Evolutionary conservation across 2,113 vertebrate species (phyloP), one percentile per base, ranked within the genome.

Genomic region (Hydrolagus affinis): DNA sequence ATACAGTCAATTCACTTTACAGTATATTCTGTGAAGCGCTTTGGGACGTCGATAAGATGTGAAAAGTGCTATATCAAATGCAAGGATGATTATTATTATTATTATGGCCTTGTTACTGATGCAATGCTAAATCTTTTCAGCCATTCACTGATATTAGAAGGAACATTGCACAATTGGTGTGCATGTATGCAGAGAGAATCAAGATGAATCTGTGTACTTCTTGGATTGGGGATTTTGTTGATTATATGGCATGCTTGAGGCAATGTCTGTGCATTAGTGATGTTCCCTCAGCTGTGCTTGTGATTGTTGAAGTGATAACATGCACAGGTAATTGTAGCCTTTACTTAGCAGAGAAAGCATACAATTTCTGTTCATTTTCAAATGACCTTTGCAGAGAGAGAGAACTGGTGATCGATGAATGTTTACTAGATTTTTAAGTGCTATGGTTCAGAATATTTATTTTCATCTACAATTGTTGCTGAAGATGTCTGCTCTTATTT

Each of bases 191-290:
- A 87, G n/a, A 86, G 88, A 90, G 25, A 87, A 86, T 64, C 86
- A 91, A 90, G 86, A 86, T 19, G 85, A 30, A 86, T 87, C 87
- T 17, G 32, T 85, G 0, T 70, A 87, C 85, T 56, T 44, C 59
- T 30, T 89, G 32, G 23, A 85, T 88, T 86, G 89, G 86, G 62
- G 14, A 85, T 88, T 87, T 89, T 85, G 60, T 86, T 86, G 25
- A 0, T 85, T 89, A n/a, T 64, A 66, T 76, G 9, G 4, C 60
- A 56, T 69, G 57, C 21, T 87, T 32, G 14, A 17, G 86, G 28
- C 64, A 19, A 59, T 62, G 23, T 0, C 19, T 19, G 68, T 28
- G 1, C 1, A 12, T 87, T 88, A 78, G n/a, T 86, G 3, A 11
- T 86, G 83, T 57, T 74, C 15, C 86, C 66, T 14, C 60, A 83